Conservation (phyloP, 2,888 invertebrate species). For the Ptilodon capucinus region DNA sequence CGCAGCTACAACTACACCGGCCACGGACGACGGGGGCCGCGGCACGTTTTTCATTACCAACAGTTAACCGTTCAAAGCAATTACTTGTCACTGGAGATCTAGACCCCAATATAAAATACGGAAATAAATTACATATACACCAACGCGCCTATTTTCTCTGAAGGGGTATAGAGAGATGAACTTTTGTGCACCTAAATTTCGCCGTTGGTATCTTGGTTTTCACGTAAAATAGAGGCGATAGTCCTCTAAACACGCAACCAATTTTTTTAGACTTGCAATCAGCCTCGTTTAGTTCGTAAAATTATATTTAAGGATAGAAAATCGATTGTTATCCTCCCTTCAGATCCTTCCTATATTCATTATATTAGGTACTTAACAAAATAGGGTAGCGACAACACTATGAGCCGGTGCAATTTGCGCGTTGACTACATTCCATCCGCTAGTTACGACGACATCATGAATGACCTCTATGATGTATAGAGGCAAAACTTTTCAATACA, state of each 20-base stretch:
- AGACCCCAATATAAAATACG: background rate
- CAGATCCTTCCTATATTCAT: background rate
- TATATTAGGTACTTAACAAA: background rate
- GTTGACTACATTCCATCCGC: slow-evolving; percentile 20
- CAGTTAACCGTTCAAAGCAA: slow-evolving; percentile 27
- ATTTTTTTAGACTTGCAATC: too few relatives aligned
- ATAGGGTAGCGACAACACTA: background rate
- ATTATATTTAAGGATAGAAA: too few relatives aligned
- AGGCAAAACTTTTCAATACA: slow-evolving; percentile 23
- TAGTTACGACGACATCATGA: slow-evolving; percentile 17
- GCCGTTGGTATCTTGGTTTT: too few relatives aligned
- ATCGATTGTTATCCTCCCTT: too few relatives aligned
- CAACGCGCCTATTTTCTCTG: too few relatives aligned
- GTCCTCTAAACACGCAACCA: too few relatives aligned
- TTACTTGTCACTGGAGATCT: background rate
- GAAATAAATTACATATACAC: background rate
- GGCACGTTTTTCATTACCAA: slow-evolving; percentile 65
- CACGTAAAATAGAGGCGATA: too few relatives aligned
- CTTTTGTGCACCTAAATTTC: too few relatives aligned
- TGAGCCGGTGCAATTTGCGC: slow-evolving; percentile 6
- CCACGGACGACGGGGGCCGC: slow-evolving; percentile 11
- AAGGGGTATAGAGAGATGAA: too few relatives aligned
- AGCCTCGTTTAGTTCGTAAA: too few relatives aligned
- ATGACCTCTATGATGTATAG: slow-evolving; percentile 18
- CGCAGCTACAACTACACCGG: background rate